Base-by-base conservation (phyloP, 2,888 invertebrate species). In the Tyria jacobaeae region DNA sequence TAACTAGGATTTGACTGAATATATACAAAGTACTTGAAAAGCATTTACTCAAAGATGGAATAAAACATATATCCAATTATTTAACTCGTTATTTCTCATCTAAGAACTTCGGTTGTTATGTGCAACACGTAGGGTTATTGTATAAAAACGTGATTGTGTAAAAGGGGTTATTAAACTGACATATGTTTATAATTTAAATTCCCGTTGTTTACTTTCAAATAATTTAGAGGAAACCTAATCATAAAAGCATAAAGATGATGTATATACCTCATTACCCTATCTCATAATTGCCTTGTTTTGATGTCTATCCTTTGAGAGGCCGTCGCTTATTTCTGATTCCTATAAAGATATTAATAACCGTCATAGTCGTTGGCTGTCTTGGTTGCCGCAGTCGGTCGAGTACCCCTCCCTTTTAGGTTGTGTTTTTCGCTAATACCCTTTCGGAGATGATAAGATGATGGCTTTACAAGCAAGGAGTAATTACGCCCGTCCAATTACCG, bases 221-320 rank as follows among this genome's bases (percentile, higher is more conserved):
- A 78, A 74, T 69, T 76, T 68, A 60, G 60, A 62, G 58, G 58
- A 60, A 62, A 60, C 63, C 76, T 86, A 84, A 83, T 83, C 76
- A 75, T 70, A 71, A 81, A 84, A 88, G 84, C 81, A 83, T 85
- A 84, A 82, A 90, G 87, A 88, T 89, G 88, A 90, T 84, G 85
- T 87, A 83, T 84, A 89, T 89, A 92, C 87, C 87, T 90, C 91
- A 93, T 92, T 93, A 92, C 88, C 87, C 86, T 87, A 87, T 90
- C 87, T 87, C 85, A 85, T 92, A 92, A 94, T 93, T 92, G 91
- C 88, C 88, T 89, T 92, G 92, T 93, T 93, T 92, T 92, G 92
- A 91, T 88, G 91, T 90, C 84, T 89, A 91, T 91, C 88, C 92
- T 93, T 92, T 91, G 92, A 91, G 86, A 78, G 86, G 83, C 83